Conservation (phyloP, 2,113 vertebrate genomes). For the Plestiodon gilberti region DNA sequence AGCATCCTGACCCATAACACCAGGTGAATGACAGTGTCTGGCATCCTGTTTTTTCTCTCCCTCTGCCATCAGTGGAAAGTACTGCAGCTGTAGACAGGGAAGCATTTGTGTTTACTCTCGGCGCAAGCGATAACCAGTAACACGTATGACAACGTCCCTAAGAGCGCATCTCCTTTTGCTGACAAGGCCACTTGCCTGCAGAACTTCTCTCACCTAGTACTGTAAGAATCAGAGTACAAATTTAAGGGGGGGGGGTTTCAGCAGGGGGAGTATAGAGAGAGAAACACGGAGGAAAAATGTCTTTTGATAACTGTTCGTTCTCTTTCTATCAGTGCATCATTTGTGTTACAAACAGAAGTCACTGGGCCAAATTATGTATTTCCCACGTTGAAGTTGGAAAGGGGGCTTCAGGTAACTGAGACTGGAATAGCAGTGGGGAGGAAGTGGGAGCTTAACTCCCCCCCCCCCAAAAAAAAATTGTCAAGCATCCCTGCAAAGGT, state of each 20-base stretch:
- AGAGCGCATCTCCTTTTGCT: constrained; percentile 20
- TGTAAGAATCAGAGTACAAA: neutral
- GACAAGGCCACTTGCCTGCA: constrained; percentile 38
- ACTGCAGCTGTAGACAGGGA: neutral
- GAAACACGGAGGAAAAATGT: neutral
- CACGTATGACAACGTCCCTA: constrained; percentile 7
- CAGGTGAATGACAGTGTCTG: too few species aligned
- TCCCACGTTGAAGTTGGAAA: neutral
- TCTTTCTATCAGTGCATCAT: constrained; percentile 72
- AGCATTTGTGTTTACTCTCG: constrained; percentile 23
- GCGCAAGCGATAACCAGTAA: constrained; percentile 22
- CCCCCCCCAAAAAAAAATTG: neutral
- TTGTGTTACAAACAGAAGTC: constrained; percentile 43
- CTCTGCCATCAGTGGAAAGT: constrained; percentile 25
- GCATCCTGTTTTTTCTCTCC: neutral
- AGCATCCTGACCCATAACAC: neutral
- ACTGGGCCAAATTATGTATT: too few species aligned
- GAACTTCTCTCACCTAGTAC: constrained; percentile 37
- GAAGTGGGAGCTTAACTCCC: neutral
- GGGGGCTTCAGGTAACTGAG: neutral
- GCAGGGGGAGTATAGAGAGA: neutral
- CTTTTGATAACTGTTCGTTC: constrained; percentile 40
- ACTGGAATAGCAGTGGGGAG: neutral
- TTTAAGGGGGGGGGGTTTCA: neutral
- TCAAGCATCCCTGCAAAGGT: neutral